Evolutionary conservation across 1,140 invertebrate species (phyloP).

Genomic region (Caerostris darwini): DNA sequence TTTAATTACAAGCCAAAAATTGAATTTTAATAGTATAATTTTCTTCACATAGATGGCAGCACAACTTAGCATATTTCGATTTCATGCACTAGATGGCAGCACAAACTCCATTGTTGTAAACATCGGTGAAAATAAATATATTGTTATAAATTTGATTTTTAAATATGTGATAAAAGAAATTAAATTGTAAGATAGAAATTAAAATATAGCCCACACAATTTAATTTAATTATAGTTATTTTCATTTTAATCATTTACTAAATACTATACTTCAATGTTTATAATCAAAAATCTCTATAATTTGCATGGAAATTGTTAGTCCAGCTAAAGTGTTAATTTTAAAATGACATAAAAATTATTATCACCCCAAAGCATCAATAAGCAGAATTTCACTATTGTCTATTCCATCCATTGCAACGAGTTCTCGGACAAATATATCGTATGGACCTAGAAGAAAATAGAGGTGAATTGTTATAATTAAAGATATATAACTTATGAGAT

Average conservation of each 20-base stretch:
- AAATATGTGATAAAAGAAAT: neutral
- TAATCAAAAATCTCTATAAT: too few species aligned
- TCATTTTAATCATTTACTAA: too few species aligned
- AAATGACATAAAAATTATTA: neutral
- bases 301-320: too few species aligned
- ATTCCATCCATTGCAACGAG: slow-evolving; percentile 96
- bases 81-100: neutral
- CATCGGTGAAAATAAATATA: neutral
- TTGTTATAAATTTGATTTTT: neutral
- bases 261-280: too few species aligned
- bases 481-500: too few species aligned
- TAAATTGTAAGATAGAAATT: neutral
- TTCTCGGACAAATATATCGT: slow-evolving; percentile 96
- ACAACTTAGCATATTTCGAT: too few species aligned
- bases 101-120: neutral
- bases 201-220: too few species aligned
- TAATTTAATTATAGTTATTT: too few species aligned
- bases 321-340: too few species aligned
- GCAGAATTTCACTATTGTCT: slow-evolving; percentile 90
- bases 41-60: too few species aligned
- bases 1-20: too few species aligned
- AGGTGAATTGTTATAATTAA: neutral
- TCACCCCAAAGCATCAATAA: slow-evolving; percentile 86
- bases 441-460: slow-evolving; percentile 84
- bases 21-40: too few species aligned